phyloP scores from a whole-genome alignment of 2,113 vertebrate species.

The Lepidothrix coronata region DNA sequence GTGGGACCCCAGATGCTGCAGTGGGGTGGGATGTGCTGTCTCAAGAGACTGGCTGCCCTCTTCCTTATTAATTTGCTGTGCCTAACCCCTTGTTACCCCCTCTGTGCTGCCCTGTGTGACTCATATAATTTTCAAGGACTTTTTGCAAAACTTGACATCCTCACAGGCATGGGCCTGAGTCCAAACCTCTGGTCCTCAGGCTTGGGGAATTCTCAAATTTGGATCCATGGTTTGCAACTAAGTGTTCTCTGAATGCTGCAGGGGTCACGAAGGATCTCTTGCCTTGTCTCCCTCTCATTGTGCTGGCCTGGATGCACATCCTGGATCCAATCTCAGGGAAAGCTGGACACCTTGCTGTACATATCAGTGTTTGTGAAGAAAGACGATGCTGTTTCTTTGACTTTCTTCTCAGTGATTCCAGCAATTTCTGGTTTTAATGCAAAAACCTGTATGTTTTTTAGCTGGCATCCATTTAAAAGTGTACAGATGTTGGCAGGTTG shows the following conservation, averaged over 20 bases:
- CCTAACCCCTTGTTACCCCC: background rate
- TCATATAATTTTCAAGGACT: background rate
- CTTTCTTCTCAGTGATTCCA: conserved; percentile 45
- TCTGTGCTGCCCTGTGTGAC: background rate
- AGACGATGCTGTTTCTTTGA: background rate
- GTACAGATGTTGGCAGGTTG: background rate
- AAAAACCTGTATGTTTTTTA: background rate
- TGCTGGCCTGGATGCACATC: conserved; percentile 49
- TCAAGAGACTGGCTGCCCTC: background rate
- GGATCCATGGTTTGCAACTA: conserved; percentile 56
- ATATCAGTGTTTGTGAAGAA: conserved; percentile 59
- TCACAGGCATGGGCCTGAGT: background rate
- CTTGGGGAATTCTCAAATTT: background rate
- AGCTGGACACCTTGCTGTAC: conserved; percentile 49
- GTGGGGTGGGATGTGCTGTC: background rate
- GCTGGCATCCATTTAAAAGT: background rate
- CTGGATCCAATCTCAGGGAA: conserved; percentile 63
- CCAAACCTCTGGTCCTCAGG: background rate
- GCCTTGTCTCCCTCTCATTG: conserved; percentile 34
- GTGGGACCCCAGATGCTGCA: fast-evolving
- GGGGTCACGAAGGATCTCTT: conserved; percentile 46
- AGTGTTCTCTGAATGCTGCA: conserved; percentile 55
- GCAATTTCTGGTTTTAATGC: background rate
- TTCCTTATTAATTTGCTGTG: background rate
- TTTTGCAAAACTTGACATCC: background rate